These are phyloP conservation scores for Anorthoa munda DNA, from an alignment of 2,888 invertebrate species.

Conservation along the genomic window DNA sequence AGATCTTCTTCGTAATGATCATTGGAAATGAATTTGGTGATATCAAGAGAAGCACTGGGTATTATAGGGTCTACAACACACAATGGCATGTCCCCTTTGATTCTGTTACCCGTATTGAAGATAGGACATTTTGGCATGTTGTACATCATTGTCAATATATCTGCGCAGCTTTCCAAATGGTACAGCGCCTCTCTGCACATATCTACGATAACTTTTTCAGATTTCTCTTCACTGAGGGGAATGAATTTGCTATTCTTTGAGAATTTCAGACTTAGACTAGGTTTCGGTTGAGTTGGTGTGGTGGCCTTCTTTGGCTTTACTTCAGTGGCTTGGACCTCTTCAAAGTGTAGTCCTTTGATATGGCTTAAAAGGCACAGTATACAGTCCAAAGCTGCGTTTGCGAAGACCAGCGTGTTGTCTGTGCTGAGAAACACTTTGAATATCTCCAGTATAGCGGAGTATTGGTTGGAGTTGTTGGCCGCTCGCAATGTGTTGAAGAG, in stretches of 20 bases:
- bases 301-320: constrained; percentile 83
- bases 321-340: constrained; percentile 88
- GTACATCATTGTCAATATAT: constrained; percentile 97
- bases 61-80: constrained; percentile 96
- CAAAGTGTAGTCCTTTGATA: constrained; percentile 93
- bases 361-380: constrained; percentile 96
- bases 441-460: constrained; percentile 95
- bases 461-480: constrained; percentile 94
- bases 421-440: constrained; percentile 98
- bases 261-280: constrained; percentile 84
- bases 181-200: constrained; percentile 95
- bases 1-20: constrained; percentile 93
- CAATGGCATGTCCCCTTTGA: constrained; percentile 94
- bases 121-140: constrained; percentile 98
- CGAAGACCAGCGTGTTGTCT: constrained; percentile 97
- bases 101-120: constrained; percentile 96
- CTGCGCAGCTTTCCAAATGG: constrained; percentile 96
- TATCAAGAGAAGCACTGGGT: constrained; percentile 93
- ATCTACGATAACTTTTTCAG: constrained; percentile 89
- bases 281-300: constrained; percentile 80
- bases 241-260: constrained; percentile 89
- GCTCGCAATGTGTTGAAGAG: constrained; percentile 98
- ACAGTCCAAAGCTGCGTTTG: constrained; percentile 98
- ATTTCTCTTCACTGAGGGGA: constrained; percentile 86
- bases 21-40: constrained; percentile 93